Evolutionary conservation across 2,888 invertebrate species (phyloP).

Genomic region (Stegophylla sp.): DNA sequence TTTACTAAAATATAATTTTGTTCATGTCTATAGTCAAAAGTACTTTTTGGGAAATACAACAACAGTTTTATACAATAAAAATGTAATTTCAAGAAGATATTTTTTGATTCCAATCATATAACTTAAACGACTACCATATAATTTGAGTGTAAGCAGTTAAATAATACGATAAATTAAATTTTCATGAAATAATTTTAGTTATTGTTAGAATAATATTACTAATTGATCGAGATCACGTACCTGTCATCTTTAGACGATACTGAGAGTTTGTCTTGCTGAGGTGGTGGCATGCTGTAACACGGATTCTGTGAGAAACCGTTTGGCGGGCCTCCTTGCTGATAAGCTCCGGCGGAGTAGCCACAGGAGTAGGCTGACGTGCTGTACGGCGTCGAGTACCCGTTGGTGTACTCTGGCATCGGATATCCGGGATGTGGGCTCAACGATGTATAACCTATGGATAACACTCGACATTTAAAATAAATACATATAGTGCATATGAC

Average conservation of each 20-base stretch:
- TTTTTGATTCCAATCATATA: no score
- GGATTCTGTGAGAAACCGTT: slow-evolving; percentile 70
- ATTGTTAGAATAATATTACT: no score
- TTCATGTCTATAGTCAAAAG: no score
- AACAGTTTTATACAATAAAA: no score
- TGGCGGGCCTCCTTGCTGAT: slow-evolving; percentile 69
- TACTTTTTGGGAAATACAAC: no score
- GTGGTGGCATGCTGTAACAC: slow-evolving; percentile 87
- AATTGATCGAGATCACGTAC: slow-evolving; percentile 69
- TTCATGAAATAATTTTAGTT: no score
- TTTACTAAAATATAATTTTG: no score
- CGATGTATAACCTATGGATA: slow-evolving; percentile 76
- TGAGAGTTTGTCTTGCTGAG: slow-evolving; percentile 69
- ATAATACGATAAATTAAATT: no score
- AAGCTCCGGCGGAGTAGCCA: slow-evolving; percentile 68
- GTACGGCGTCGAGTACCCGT: slow-evolving; percentile 81
- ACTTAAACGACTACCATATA: no score
- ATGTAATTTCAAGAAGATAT: no score
- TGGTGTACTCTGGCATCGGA: slow-evolving; percentile 67
- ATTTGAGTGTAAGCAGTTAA: no score
- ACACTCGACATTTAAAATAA: neutral
- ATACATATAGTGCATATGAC: no score
- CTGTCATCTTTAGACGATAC: slow-evolving; percentile 79
- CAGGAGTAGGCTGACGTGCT: slow-evolving; percentile 71
- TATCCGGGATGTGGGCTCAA: slow-evolving; percentile 81